Evolutionary conservation across 2,113 vertebrate genomes (phyloP).

Genomic region (Dromaius novaehollandiae): DNA sequence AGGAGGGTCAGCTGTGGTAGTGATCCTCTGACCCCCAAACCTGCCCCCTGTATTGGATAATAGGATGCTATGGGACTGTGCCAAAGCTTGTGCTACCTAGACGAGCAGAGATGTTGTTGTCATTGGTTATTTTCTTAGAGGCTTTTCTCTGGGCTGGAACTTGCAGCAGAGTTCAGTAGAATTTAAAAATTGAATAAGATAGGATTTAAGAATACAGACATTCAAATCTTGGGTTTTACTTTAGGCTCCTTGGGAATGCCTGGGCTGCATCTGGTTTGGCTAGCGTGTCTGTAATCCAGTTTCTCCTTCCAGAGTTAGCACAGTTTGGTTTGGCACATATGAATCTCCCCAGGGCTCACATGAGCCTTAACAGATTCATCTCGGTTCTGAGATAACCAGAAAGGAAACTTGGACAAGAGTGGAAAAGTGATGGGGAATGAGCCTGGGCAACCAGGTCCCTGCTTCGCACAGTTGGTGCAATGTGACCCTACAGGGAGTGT

Average conservation of each 20-base stretch:
- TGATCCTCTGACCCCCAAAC: not conserved
- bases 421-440: not conserved
- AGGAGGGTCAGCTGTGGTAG: not conserved
- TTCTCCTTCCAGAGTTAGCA: not conserved
- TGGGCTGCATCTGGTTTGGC: conserved; percentile 31
- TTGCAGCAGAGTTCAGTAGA: conserved; percentile 14
- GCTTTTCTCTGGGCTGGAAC: conserved; percentile 38
- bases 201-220: conserved; percentile 57
- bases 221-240: conserved; percentile 60
- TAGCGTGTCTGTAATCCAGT: not conserved
- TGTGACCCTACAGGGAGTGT: not conserved
- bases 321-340: conserved; percentile 17
- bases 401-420: not conserved
- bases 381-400: not conserved
- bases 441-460: not conserved
- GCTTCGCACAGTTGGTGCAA: not conserved
- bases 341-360: not conserved
- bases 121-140: not conserved
- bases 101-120: not conserved
- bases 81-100: not conserved
- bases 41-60: not conserved
- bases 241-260: conserved; percentile 55
- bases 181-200: conserved; percentile 17
- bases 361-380: not conserved
- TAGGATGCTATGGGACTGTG: not conserved